phyloP scores from a whole-genome alignment of 2,113 vertebrate species.

The Aegotheles bennettii region DNA sequence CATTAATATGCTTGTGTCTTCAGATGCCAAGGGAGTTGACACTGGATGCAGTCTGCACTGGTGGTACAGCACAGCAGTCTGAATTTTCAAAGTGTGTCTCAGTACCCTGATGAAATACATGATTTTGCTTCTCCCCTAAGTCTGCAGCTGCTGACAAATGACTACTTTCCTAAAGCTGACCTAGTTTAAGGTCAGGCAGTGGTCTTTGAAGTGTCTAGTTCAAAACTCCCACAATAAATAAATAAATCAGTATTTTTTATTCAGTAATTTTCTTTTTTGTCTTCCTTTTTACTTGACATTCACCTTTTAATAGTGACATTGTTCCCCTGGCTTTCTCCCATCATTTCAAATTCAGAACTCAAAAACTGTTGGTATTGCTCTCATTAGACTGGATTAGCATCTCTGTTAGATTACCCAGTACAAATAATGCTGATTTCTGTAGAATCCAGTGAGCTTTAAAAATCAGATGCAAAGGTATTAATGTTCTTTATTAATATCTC shows the following conservation, averaged over 20 bases:
- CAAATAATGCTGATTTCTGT: not conserved
- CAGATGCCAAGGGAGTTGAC: not conserved
- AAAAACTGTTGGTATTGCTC: not conserved
- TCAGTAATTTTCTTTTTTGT: not conserved
- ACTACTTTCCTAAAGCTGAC: not conserved
- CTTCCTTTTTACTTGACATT: not conserved
- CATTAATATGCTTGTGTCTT: not conserved
- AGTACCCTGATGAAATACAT: not conserved
- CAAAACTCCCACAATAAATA: not conserved
- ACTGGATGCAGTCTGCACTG: not conserved
- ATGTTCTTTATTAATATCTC: not conserved
- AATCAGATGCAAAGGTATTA: not conserved
- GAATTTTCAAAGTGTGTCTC: not conserved
- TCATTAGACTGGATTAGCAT: not conserved
- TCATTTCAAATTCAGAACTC: not conserved
- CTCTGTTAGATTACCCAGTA: not conserved
- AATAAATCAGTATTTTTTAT: not conserved
- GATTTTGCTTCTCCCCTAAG: not conserved
- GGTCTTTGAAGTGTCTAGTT: not conserved
- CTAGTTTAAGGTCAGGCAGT: not conserved
- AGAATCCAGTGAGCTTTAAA: not conserved
- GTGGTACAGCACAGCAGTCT: not conserved
- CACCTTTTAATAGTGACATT: not conserved
- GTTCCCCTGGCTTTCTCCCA: not conserved
- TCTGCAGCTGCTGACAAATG: not conserved